A percentile compares a stretch with the other conserved stretches of the same genome.
phyloP scores from a whole-genome alignment of 1,140 invertebrate species.

The Tetragonula clypearis region DNA sequence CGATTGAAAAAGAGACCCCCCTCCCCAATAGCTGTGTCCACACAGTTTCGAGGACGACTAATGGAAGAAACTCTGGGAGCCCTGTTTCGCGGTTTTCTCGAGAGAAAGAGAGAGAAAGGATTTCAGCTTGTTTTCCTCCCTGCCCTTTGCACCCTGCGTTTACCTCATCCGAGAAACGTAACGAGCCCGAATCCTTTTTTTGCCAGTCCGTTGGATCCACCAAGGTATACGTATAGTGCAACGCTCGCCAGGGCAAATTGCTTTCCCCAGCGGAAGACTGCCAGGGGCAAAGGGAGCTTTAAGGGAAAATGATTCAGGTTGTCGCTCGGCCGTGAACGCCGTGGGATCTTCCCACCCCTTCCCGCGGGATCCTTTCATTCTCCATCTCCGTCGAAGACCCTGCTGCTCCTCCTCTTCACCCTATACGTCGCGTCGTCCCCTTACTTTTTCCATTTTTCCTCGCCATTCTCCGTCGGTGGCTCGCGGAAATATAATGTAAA shows the following conservation, averaged over 20 bases:
- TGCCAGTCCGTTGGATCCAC: slow-evolving; percentile 52
- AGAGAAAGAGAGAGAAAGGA: slow-evolving; percentile 16
- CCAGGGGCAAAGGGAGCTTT: slow-evolving; percentile 59
- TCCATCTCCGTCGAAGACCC: not conserved
- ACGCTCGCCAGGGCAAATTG: slow-evolving; percentile 58
- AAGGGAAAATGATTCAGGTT: slow-evolving; percentile 66
- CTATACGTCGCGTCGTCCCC: not conserved
- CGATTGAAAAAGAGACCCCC: slow-evolving; percentile 32
- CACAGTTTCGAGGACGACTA: slow-evolving; percentile 19
- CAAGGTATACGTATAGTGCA: slow-evolving; percentile 51
- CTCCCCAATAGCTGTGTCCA: not conserved
- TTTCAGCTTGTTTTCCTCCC: slow-evolving; percentile 50
- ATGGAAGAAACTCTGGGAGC: slow-evolving; percentile 39
- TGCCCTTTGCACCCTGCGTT: slow-evolving; percentile 52
- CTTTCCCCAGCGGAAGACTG: slow-evolving; percentile 64
- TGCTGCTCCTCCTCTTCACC: not conserved
- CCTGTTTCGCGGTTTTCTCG: slow-evolving; percentile 18
- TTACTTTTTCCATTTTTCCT: not conserved
- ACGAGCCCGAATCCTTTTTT: slow-evolving; percentile 61
- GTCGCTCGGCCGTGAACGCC: slow-evolving; percentile 60
- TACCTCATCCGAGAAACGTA: slow-evolving; percentile 55
- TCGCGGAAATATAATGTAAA: too few relatives aligned
- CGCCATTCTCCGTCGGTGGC: too few relatives aligned
- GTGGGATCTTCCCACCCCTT: slow-evolving; percentile 5
- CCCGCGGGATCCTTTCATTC: not conserved